Conservation (phyloP, 1,140 invertebrate species). For the Bombus confusus region DNA sequence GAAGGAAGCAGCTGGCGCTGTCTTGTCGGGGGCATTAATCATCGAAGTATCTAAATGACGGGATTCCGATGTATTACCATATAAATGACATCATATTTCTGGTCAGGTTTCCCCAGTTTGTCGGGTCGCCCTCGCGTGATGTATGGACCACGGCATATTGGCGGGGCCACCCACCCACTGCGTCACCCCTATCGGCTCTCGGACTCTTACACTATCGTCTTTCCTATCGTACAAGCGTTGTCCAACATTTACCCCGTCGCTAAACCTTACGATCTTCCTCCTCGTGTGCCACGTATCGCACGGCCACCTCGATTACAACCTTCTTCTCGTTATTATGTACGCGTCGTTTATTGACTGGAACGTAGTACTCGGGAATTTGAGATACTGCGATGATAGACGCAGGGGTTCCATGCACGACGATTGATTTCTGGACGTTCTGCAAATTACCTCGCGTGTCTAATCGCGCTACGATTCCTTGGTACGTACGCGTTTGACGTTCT, state of each 20-base stretch:
- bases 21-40: slow-evolving; percentile 84
- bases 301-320: neutral
- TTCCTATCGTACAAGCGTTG: slow-evolving; percentile 55
- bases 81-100: slow-evolving; percentile 88
- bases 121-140: slow-evolving; percentile 81
- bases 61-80: slow-evolving; percentile 87
- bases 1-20: slow-evolving; percentile 77
- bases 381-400: too few relatives aligned
- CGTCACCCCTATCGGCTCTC: slow-evolving; percentile 79
- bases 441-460: too few relatives aligned
- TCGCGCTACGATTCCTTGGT: too few relatives aligned
- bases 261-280: neutral
- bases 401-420: neutral
- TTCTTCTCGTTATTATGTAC: slow-evolving; percentile 30
- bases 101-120: slow-evolving; percentile 84
- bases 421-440: neutral
- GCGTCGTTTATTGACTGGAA: slow-evolving; percentile 24
- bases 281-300: neutral
- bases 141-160: slow-evolving; percentile 83
- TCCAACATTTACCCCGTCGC: slow-evolving; percentile 33
- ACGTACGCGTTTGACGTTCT: too few relatives aligned
- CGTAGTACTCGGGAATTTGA: too few relatives aligned
- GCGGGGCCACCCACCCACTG: slow-evolving; percentile 75
- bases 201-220: slow-evolving; percentile 66
- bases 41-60: slow-evolving; percentile 86